Evolutionary conservation across 2,888 invertebrate genomes (phyloP), one percentile per base, ranked within the genome.

Genomic region (Malacosoma neustria): DNA sequence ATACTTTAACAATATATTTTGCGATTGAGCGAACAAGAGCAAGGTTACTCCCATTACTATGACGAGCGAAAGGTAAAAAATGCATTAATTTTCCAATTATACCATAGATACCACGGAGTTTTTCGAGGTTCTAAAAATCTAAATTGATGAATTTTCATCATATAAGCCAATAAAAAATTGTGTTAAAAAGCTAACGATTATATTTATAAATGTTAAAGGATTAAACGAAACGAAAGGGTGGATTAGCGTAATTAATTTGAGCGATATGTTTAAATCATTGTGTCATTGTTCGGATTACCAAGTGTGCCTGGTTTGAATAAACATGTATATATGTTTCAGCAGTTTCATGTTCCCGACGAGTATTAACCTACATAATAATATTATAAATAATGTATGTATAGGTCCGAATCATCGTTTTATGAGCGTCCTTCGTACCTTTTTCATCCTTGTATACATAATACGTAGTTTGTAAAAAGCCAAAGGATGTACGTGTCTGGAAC

Each of bases 61-160:
- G n/a, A n/a, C n/a, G n/a, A n/a, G n/a, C n/a, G n/a, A n/a, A n/a
- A n/a, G n/a, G n/a, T n/a, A n/a, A n/a, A n/a, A n/a, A n/a, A n/a
- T n/a, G n/a, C n/a, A n/a, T n/a, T n/a, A n/a, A n/a, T n/a, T n/a
- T n/a, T n/a, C n/a, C n/a, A n/a, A n/a, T n/a, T n/a, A n/a, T n/a
- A n/a, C n/a, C n/a, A n/a, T n/a, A n/a, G n/a, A 11, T 31, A 31
- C 31, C 31, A 31, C 11, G 31, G 12, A 31, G 31, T 31, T 31
- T 31, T 31, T 31, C 5, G 31, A 31, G 2, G 31, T 31, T 11
- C 4, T 12, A 31, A 31, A 6, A 11, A 12, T 31, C 11, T 29
- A 2, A 4, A 31, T 31, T 31, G 5, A 31, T 31, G 11, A n/a
- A n/a, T n/a, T n/a, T n/a, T n/a, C n/a, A n/a, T n/a, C n/a, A n/a